These are phyloP conservation scores for Alectura lathami DNA, from an alignment of 2,113 vertebrate species.

Conservation along the genomic window DNA sequence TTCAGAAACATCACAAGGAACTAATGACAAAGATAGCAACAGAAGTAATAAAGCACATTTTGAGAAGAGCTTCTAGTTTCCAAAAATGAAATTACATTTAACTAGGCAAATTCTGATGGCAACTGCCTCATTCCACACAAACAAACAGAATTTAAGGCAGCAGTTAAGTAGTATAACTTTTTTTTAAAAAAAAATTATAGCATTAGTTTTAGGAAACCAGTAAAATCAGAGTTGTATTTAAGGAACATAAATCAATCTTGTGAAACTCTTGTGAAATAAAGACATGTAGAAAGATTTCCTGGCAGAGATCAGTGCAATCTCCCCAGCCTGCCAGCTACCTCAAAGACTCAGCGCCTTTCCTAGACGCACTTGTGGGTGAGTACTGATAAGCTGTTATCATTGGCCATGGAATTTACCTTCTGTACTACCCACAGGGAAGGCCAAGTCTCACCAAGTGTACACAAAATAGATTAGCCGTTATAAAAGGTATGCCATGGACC, in stretches of 20 bases:
- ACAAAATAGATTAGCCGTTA: neutral
- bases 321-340: fast-evolving
- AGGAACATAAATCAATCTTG: neutral
- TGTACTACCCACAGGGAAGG: fast-evolving
- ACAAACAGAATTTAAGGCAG: neutral
- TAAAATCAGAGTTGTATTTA: neutral
- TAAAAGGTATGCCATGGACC: neutral
- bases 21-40: neutral
- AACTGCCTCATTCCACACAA: neutral
- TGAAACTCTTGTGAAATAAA: neutral
- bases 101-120: neutral
- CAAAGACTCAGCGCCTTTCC: neutral
- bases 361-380: neutral
- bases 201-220: neutral
- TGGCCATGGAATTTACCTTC: neutral
- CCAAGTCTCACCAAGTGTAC: fast-evolving
- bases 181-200: neutral
- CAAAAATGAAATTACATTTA: neutral
- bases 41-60: neutral
- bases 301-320: neutral
- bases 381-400: neutral
- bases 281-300: neutral
- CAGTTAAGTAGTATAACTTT: neutral
- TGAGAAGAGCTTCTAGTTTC: neutral
- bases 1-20: neutral